Conservation (phyloP, 2,797 vertebrate genomes). For the Tiaroga cobitis region DNA sequence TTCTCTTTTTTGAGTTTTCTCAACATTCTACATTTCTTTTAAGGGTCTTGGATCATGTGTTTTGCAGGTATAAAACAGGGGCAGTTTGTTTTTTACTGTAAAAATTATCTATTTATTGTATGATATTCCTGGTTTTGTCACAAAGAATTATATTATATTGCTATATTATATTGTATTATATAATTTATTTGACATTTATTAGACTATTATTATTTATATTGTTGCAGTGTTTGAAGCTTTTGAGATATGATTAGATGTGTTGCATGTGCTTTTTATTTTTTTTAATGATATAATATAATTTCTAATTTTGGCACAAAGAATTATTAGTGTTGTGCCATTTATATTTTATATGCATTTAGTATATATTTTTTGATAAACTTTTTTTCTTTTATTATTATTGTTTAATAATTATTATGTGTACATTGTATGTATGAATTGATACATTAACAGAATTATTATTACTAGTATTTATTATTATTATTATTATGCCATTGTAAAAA, state of each 20-base stretch:
- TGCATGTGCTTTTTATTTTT: neutral
- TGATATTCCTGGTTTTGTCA: neutral
- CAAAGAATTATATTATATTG: too few species aligned
- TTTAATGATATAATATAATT: neutral
- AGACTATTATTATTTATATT: neutral
- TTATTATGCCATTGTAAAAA: neutral
- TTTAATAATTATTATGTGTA: neutral
- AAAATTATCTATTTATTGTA: neutral
- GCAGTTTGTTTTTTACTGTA: neutral
- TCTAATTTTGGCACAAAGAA: neutral
- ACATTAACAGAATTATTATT: neutral
- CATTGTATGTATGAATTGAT: neutral
- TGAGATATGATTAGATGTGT: neutral
- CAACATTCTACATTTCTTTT: too few species aligned
- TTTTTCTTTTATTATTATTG: neutral
- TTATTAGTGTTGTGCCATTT: neutral
- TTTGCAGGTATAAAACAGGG: neutral
- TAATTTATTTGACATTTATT: neutral
- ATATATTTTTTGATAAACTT: too few species aligned
- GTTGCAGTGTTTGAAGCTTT: neutral
- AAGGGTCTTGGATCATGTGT: neutral
- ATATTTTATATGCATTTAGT: neutral
- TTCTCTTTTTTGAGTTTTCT: neutral
- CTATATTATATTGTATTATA: neutral
- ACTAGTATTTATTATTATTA: neutral